Conservation (phyloP, 1,140 invertebrate genomes). For the Propsilocerus akamusi region DNA sequence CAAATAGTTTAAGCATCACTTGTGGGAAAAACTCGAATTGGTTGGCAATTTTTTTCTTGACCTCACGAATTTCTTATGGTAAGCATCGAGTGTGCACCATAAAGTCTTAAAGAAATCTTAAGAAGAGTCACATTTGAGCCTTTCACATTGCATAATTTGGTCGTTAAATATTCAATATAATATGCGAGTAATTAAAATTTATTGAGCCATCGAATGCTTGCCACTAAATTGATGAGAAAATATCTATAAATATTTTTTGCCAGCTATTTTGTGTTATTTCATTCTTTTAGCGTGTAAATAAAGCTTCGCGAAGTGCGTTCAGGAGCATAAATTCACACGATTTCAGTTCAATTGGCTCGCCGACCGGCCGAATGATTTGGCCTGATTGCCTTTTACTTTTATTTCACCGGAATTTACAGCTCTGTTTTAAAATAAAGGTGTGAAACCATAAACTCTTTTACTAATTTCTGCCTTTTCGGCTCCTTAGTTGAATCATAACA, state of each 20-base stretch:
- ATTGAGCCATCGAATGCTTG: neutral
- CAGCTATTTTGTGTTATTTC: neutral
- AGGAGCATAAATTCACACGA: neutral
- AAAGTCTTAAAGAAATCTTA: neutral
- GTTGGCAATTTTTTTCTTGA: too few relatives aligned
- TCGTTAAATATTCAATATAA: neutral
- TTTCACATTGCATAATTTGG: too few relatives aligned
- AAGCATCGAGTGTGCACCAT: neutral
- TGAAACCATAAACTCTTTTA: neutral
- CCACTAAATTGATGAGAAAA: too few relatives aligned
- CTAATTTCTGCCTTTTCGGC: neutral
- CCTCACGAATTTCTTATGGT: too few relatives aligned
- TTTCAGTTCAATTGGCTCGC: neutral
- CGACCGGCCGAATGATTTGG: neutral
- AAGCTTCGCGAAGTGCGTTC: neutral
- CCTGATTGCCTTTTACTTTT: neutral
- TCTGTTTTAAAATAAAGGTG: neutral
- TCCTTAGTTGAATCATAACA: too few relatives aligned
- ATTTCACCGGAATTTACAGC: too few relatives aligned
- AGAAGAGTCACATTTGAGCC: too few relatives aligned
- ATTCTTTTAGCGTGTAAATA: neutral
- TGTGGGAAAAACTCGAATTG: neutral
- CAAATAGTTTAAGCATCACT: neutral
- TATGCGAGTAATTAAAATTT: neutral
- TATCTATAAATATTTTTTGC: too few relatives aligned